A percentile compares a stretch with the other conserved stretches of the same genome.
Conservation (phyloP, 1,140 invertebrate genomes). For the Eueides isabella region DNA sequence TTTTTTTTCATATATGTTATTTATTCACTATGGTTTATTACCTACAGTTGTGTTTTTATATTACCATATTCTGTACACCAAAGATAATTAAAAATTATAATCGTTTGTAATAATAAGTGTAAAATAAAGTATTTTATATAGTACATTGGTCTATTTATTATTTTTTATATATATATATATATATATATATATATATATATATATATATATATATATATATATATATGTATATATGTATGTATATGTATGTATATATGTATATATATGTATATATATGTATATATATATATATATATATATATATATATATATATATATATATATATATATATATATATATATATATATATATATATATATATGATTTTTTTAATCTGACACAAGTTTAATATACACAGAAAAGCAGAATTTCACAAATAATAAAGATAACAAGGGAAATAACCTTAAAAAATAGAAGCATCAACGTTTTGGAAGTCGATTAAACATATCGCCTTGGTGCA, state of each 20-base stretch:
- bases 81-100: conserved; percentile 25
- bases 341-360: neutral
- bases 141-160: conserved; percentile 2
- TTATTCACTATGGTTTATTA: conserved; percentile 7
- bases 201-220: neutral
- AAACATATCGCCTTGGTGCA: no score
- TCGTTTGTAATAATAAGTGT: conserved; percentile 16
- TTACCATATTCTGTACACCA: conserved; percentile 28
- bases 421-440: neutral
- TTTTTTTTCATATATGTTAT: neutral
- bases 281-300: neutral
- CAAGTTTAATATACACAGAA: neutral
- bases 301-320: neutral
- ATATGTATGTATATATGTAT: neutral
- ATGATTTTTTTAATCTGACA: neutral
- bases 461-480: no score
- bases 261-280: neutral
- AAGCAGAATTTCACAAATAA: neutral
- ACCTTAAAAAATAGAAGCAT: no score
- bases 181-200: neutral
- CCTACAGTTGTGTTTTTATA: conserved; percentile 7
- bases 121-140: conserved; percentile 10
- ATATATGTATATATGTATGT: neutral
- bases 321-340: neutral
- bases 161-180: neutral